These are phyloP conservation scores for Eospalax fontanierii DNA, from an alignment of 2,797 vertebrate genomes.

Conservation along the genomic window DNA sequence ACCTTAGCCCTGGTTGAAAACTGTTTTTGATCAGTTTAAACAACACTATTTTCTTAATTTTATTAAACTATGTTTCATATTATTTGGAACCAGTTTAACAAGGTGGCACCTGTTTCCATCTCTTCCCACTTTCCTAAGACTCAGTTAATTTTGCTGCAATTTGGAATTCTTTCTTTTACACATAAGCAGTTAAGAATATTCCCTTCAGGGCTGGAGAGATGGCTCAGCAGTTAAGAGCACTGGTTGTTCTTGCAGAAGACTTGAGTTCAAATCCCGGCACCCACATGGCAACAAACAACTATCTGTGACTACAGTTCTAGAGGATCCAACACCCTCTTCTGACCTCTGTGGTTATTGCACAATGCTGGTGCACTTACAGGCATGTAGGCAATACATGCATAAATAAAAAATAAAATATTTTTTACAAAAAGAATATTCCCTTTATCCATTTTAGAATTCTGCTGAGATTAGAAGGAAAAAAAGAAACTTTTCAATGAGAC, in stretches of 20 bases:
- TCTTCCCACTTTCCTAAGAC: neutral
- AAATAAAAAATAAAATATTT: no score
- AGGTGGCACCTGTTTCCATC: neutral
- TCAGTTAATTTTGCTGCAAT: slow-evolving; percentile 42
- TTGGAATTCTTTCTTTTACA: slow-evolving; percentile 38
- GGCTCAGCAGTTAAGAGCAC: no score
- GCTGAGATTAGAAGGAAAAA: neutral
- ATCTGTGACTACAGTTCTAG: no score
- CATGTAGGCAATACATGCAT: no score
- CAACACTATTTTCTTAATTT: neutral
- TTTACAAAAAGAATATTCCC: no score
- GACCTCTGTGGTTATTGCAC: no score
- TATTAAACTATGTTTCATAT: neutral
- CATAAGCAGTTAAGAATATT: neutral
- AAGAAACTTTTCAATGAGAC: neutral
- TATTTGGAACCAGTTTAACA: neutral
- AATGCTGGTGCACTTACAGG: no score
- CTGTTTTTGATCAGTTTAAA: neutral
- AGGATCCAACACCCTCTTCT: no score
- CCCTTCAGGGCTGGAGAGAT: no score
- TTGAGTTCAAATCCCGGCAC: no score
- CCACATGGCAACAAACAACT: no score
- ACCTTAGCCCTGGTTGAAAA: neutral
- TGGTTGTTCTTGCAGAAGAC: no score
- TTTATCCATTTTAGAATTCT: slow-evolving; percentile 1